Evolutionary conservation across 1,140 invertebrate genomes (phyloP).

Genomic region (Ditylenchus dipsaci): DNA sequence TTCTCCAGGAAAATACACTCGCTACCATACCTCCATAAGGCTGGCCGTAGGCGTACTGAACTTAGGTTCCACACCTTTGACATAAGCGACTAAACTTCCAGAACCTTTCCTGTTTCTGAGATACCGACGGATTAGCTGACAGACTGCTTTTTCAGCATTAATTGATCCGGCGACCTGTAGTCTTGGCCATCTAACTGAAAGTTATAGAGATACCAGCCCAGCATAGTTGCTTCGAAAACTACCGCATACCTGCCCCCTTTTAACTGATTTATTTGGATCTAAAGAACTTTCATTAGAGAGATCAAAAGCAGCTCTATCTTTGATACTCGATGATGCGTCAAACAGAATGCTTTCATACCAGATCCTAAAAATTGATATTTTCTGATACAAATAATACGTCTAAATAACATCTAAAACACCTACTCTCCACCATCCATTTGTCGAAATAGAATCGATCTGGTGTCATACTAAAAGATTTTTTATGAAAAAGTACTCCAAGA

Average conservation of each 20-base stretch:
- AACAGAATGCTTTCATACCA: conserved; percentile 9
- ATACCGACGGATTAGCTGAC: not conserved
- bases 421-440: conserved; percentile 7
- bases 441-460: conserved; percentile 1
- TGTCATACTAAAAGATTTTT: not conserved
- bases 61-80: not conserved
- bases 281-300: not conserved
- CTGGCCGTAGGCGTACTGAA: not conserved
- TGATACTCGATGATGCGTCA: not conserved
- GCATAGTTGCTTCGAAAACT: conserved; percentile 1
- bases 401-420: too few species aligned
- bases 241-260: not conserved
- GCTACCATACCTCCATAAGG: not conserved
- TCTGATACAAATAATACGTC: too few species aligned
- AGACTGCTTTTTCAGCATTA: not conserved
- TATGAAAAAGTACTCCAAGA: too few species aligned
- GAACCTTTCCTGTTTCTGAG: not conserved
- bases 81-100: not conserved
- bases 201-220: conserved; percentile 6
- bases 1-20: too few species aligned
- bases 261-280: not conserved
- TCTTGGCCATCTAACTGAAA: not conserved
- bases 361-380: not conserved
- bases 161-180: too few species aligned
- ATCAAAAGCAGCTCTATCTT: not conserved